Base-by-base conservation (phyloP, 2,113 vertebrate species). In the Gadus chalcogrammus region DNA sequence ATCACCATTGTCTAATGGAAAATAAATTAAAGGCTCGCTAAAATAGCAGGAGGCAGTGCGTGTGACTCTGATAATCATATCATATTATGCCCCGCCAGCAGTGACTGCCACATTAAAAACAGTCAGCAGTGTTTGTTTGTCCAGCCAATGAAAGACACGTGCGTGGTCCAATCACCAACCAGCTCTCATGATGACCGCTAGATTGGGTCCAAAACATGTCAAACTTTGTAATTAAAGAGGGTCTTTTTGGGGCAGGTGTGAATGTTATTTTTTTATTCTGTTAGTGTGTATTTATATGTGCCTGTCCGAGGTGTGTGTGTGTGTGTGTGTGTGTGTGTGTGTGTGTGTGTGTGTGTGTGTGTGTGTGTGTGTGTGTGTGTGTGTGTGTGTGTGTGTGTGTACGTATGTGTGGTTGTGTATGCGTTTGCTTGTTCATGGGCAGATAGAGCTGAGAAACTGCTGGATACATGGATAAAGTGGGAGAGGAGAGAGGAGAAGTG, bases 61-160 rank as follows among this genome's bases (percentile, higher is more conserved):
- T 48, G 42, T 48, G 8, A 11, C 8, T 48, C 42, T 48, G 42
- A 48, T 48, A 48, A 48, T 48, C 42, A 48, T 48, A 48, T 48
- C 12, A 48, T 48, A 9, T 9, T 9, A 48, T 48, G 42, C 42
- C 42, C 42, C 42, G 5, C 42, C 42, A 48, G 5, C 42, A 48
- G 42, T 48, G 42, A 48, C 42, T 64, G 70, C 75, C 76, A 81
- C 75, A 84, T 84, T 82, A 62, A 17, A 18, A 75, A 69, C 71
- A 67, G 27, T 31, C 71, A 22, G 62, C 0, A 59, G 52, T 38
- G 79, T 80, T 63, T 76, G 70, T 85, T 75, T 63, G 73, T 82
- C 82, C 66, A 70, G 74, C 88, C 74, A 79, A 69, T 76, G 64
- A 77, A 64, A 69, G 73, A 82, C 79, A 71, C 64, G 77, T 84